Base-by-base conservation (phyloP, 2,888 invertebrate genomes). In the Drosophila diplacantha region DNA sequence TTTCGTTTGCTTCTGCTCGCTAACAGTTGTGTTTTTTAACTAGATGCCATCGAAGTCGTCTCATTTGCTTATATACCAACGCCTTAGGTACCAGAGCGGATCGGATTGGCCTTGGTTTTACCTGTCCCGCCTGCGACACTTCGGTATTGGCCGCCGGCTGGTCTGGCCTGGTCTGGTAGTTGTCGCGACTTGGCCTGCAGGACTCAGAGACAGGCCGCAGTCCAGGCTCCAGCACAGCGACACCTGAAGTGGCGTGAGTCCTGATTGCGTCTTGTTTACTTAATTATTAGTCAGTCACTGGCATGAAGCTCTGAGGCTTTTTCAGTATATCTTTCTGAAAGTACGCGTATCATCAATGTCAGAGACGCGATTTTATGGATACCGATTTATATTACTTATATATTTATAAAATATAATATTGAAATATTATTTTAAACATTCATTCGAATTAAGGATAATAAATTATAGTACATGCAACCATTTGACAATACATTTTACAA, bases 21-120 rank as follows among this genome's bases (percentile, higher is more conserved):
- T 46, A 47, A 54, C 61, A 72, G 49, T 37, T 58, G 53, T 26
- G 14, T 74, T 83, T 78, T 80, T 84, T 83, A 72, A 84, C 81
- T 78, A 50, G 29, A 44, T 80, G 61, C 9, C 49, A 34, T 22
- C 32, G 58, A 24, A 37, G 20, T 14, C 41, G 8, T 14, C 46
- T 35, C 50, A 16, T 65, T 54, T 60, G 60, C 74, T 84, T 78
- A 65, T 84, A 84, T 78, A 82, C 60, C 39, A 8, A 46, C 4
- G 16, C 14, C 47, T 2, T 65, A 84, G 84, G 84, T 70, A 75
- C 34, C 51, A 22, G 14, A 63, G 62, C 65, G 64, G 35, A 62
- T 60, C 37, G 64, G 22, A 62, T 55, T 46, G 44, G 29, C 44
- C 44, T 46, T 41, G 65, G 41, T 35, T 41, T 35, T 65, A 65